These are phyloP conservation scores for Adela reaumurella DNA, from an alignment of 2,888 invertebrate genomes.

Conservation along the genomic window DNA sequence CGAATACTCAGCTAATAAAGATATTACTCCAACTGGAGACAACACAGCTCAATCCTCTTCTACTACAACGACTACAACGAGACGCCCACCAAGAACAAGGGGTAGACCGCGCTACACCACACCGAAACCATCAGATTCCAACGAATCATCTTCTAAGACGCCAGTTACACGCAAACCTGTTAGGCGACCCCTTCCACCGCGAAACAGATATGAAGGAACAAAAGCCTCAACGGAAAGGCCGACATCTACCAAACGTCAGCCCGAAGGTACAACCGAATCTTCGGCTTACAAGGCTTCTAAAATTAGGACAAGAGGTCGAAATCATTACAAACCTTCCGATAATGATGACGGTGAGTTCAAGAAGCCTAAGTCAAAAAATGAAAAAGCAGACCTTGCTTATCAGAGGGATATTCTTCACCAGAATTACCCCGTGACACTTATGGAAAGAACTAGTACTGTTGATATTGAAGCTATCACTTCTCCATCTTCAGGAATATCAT, in stretches of 20 bases:
- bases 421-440: slow-evolving; percentile 59
- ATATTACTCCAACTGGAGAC: slow-evolving; percentile 17
- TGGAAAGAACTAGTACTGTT: slow-evolving; percentile 44
- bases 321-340: slow-evolving; percentile 46
- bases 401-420: slow-evolving; percentile 62
- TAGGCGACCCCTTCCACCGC: slow-evolving; percentile 39
- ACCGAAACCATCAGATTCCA: slow-evolving; percentile 34
- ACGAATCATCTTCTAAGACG: slow-evolving; percentile 34
- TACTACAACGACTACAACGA: slow-evolving; percentile 30
- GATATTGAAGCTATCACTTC: slow-evolving; percentile 48
- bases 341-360: slow-evolving; percentile 25
- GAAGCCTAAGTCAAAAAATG: slow-evolving; percentile 20
- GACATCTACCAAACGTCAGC: slow-evolving; percentile 20
- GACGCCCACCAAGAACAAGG: slow-evolving; percentile 30
- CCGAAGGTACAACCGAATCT: slow-evolving; percentile 27
- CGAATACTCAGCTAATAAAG: slow-evolving; percentile 17
- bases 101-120: slow-evolving; percentile 42
- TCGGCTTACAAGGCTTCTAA: slow-evolving; percentile 15
- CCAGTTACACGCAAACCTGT: slow-evolving; percentile 49
- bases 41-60: slow-evolving; percentile 27
- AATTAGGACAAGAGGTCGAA: slow-evolving; percentile 45
- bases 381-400: slow-evolving; percentile 51
- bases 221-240: slow-evolving; percentile 34
- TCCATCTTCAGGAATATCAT: slow-evolving; percentile 24
- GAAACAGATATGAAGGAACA: slow-evolving; percentile 35